Base-by-base conservation (phyloP, 2,888 invertebrate genomes). In the Hydropsyche betteni region DNA sequence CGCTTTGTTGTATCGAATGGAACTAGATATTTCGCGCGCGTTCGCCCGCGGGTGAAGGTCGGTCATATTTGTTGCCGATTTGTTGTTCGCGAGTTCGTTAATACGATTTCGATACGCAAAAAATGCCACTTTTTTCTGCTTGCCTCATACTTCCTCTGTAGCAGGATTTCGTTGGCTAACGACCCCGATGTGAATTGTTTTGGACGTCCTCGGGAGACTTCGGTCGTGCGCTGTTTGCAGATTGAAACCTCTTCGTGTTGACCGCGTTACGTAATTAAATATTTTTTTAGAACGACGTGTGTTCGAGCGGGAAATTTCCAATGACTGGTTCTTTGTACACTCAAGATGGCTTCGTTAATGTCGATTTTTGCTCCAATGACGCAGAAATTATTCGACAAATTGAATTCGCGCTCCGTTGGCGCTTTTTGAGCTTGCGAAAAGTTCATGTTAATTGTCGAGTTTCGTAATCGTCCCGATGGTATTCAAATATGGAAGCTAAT, bases 1-100 rank as follows among this genome's bases (percentile, higher is more conserved):
- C 64, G 64, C 34, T 64, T 64, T 64, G 64, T 64, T 64, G 58
- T 33, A 36, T 24, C 64, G 64, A 64, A 64, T 64, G 64, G 64
- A 64, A 64, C 44, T 44, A 44, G 44, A 64, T 24, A 24, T 36
- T 12, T 36, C 34, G 33, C 36, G 24, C 24, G 61, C 33, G 24
- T 3, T 5, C 12, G 44, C 44, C 10, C 44, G 6, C 33, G 36
- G 64, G 64, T 64, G 64, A 64, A 64, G 64, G 64, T 64, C 64
- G 64, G 64, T 64, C 64, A 64, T 8, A 36, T 36, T 24, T 44
- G 44, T 44, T 44, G 44, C 44, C 44, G 44, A 44, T 44, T 44
- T 44, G 44, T 44, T 44, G 44, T 44, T 44, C 34, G 64, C 64
- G 64, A 64, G 58, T 58, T 33, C 64, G 64, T 64, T 64, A 34